These are phyloP conservation scores for Thunnus maccoyii DNA, from an alignment of 2,113 vertebrate genomes.

Conservation along the genomic window DNA sequence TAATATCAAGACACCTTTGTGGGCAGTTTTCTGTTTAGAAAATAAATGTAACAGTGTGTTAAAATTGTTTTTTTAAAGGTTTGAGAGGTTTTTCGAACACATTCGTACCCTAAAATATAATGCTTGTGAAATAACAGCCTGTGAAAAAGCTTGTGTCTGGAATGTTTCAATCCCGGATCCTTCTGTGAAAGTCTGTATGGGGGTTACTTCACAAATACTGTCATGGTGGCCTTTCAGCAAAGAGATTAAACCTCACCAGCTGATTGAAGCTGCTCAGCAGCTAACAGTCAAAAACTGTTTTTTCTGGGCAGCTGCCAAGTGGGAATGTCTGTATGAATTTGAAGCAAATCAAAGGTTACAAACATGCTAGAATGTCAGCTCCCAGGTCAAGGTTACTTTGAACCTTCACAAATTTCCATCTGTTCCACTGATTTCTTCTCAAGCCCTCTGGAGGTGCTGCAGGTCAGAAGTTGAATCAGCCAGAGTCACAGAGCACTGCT, in stretches of 20 bases:
- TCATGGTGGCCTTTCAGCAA: not conserved
- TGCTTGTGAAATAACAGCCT: too few relatives aligned
- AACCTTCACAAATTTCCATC: slow-evolving; percentile 45
- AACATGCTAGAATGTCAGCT: slow-evolving; percentile 20
- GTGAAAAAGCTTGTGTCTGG: not conserved
- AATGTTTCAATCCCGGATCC: slow-evolving; percentile 15
- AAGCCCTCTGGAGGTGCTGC: slow-evolving; percentile 35
- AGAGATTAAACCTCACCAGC: slow-evolving; percentile 12
- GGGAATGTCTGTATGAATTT: slow-evolving; percentile 8
- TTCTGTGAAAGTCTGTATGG: slow-evolving; percentile 15
- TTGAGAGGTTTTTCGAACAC: too few relatives aligned
- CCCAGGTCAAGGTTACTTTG: slow-evolving; percentile 27
- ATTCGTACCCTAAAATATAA: too few relatives aligned
- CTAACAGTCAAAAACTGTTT: slow-evolving; percentile 7
- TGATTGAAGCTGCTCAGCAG: slow-evolving; percentile 8
- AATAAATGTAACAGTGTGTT: not conserved
- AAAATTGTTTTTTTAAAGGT: not conserved
- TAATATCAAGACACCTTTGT: not conserved
- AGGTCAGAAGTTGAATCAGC: slow-evolving; percentile 32
- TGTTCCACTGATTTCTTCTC: slow-evolving; percentile 41
- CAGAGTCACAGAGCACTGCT: slow-evolving; percentile 31
- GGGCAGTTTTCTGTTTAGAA: not conserved
- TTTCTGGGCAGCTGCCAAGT: slow-evolving; percentile 6
- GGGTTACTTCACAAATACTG: slow-evolving; percentile 7
- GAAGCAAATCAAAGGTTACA: slow-evolving; percentile 38